Percentiles rank a stretch among this genome's conserved stretches.
These are phyloP conservation scores for Menura novaehollandiae DNA, from an alignment of 2,113 vertebrate genomes.

Conservation along the genomic window DNA sequence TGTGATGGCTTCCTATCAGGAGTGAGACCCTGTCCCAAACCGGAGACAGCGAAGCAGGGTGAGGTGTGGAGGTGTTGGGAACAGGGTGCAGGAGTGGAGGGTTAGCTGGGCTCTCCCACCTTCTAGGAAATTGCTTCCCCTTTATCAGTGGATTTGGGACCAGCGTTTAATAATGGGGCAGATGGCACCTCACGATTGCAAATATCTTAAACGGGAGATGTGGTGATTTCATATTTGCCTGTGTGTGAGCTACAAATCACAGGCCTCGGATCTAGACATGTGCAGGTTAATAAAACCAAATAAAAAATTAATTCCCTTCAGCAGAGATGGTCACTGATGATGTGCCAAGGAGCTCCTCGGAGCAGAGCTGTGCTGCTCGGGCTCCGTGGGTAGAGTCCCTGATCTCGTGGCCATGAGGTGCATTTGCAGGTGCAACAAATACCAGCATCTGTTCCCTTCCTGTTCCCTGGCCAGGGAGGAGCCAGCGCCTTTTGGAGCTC, in stretches of 20 bases:
- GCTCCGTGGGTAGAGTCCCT: accelerated
- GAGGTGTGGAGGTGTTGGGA: background rate
- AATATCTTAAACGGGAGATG: background rate
- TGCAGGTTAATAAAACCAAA: background rate
- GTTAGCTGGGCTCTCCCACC: background rate
- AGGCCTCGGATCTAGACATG: background rate
- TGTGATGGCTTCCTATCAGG: background rate
- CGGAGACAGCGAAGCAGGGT: background rate
- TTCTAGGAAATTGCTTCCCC: background rate
- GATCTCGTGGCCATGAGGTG: background rate
- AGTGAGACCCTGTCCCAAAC: background rate
- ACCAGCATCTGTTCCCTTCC: background rate
- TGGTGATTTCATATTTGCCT: background rate
- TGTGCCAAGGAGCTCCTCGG: background rate
- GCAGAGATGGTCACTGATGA: background rate
- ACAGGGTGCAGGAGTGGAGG: background rate
- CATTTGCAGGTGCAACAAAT: background rate
- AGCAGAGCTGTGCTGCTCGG: background rate
- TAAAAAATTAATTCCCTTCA: background rate
- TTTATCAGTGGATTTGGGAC: background rate
- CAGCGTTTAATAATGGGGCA: background rate
- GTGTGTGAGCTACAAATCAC: background rate
- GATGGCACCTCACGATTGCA: background rate
- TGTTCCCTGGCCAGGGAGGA: background rate
- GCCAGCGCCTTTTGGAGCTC: background rate